Evolutionary conservation across 2,797 vertebrate species (phyloP), one percentile per base, ranked within the genome.

Genomic region (Bryconaethiops microstoma): DNA sequence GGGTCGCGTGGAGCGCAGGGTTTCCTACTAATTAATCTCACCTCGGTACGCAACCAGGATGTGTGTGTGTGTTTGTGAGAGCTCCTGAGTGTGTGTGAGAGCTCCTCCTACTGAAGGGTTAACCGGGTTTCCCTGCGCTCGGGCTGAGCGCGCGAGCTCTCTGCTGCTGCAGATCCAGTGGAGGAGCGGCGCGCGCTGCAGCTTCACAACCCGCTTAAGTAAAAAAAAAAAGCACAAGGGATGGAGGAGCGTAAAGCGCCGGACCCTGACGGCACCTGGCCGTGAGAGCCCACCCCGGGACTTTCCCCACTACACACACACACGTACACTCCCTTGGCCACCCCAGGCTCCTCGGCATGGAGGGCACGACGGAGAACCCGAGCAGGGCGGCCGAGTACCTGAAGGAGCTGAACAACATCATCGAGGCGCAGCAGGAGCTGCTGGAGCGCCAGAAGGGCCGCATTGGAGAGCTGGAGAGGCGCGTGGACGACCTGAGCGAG

Each of bases 371-470:
- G 9, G 96, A 96, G 90, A 96, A 96, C 92, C 97, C 97, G 2
- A 97, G 94, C 91, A 94, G 94, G 87, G 97, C 97, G 75, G 94
- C 94, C 85, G 97, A 96, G 92, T 97, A 95, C 83, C 95, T 98
- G 9, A 93, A 93, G 91, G 97, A 98, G 93, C 97, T 99, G 78
- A 97, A 96, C 86, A 96, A 95, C 83, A 97, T 98, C 81, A 98
- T 99, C 72, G 96, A 97, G 91, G 96, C 96, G 57, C 97, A 98
- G 91, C 97, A 96, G 92, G 96, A 94, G 92, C 94, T 98, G 88
- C 91, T 98, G 92, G 97, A 96, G 92, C 96, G 94, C 89, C 96
- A 98, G 92, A 94, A 95, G 92, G 90, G 90, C 88, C 94, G 97
- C 84, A 97, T 99, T 21, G 96, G 96, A 19, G 96, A 97, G 92